These are phyloP conservation scores for Potamilus streckersoni DNA, from an alignment of 1,140 invertebrate species.

Conservation along the genomic window DNA sequence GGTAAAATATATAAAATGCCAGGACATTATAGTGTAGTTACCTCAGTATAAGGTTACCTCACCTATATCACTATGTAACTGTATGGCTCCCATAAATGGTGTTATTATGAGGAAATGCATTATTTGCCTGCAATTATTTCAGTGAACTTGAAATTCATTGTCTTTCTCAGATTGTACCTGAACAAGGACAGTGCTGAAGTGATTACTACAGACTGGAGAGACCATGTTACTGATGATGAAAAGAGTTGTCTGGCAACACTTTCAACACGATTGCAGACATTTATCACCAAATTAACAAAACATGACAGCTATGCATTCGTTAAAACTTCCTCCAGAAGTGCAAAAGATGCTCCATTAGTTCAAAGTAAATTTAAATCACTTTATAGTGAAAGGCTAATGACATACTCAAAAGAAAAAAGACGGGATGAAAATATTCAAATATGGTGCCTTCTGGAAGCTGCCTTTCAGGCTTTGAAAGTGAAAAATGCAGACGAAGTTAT, in stretches of 20 bases:
- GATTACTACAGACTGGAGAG: constrained; percentile 36
- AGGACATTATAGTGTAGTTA: no score
- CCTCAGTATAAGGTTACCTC: no score
- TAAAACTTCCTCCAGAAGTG: constrained; percentile 57
- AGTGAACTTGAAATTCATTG: no score
- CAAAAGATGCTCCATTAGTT: constrained; percentile 57
- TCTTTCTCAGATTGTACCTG: constrained; percentile 34
- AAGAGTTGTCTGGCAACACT: constrained; percentile 29
- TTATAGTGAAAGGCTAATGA: constrained; percentile 34
- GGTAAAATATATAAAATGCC: no score
- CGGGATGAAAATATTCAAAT: constrained; percentile 51
- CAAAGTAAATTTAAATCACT: constrained; percentile 46
- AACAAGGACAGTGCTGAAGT: constrained; percentile 41
- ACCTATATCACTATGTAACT: no score
- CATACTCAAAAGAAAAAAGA: constrained; percentile 24
- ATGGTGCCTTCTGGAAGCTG: constrained; percentile 48
- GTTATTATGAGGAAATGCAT: no score
- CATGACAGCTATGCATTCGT: constrained; percentile 51
- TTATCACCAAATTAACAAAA: constrained; percentile 41
- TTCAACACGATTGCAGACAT: constrained; percentile 31
- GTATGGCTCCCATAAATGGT: no score
- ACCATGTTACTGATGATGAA: constrained; percentile 31
- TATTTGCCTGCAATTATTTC: no score
- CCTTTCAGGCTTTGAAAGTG: constrained; percentile 49
- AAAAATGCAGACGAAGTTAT: constrained; percentile 44